Base-by-base conservation (phyloP, 1,140 invertebrate species). In the Atta cephalotes region DNA sequence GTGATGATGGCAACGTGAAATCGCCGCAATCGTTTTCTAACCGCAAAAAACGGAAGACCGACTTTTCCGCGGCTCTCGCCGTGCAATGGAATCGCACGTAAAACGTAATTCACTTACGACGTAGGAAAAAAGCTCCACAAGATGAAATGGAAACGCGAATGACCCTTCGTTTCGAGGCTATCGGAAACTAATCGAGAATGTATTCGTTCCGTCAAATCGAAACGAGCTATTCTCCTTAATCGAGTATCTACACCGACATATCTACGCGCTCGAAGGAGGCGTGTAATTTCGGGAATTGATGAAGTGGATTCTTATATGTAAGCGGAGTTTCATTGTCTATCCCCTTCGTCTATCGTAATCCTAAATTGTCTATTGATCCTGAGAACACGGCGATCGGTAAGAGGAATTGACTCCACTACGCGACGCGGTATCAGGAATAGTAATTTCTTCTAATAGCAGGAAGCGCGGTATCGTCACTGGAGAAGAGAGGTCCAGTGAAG, bases 361-460 rank as follows among this genome's bases (percentile, higher is more conserved):
- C 68, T 74, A 49, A 49, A 72, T 82, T 56, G 39, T 49, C 7
- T 21, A 49, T 21, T 35, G 56, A 66, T 66, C 82, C 28, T 58
- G 79, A 51, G 70, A 84, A 62, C 80, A 39, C 31, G 60, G 53
- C 21, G 85, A 87, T 87, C 79, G 65, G 39, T 31, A 86, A 66
- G 28, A 35, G 68, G 39, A 68, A 68, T 84, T 70, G 45, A 49
- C 25, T 31, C 31, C 25, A 18, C 25, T 35, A 45, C 56, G 28
- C 77, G 16, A 53, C 31, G 16, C 68, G 79, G 25, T 31, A 87
- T 84, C 63, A 49, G 31, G 81, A 87, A 87, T 77, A 70, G 86
- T 76, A 77, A 87, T 87, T 77, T 78, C 70, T 76, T 60, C 60
- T 87, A 87, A 87, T 87, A 87, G 68, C 86, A 85, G 86, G 86